A percentile compares a stretch with the other conserved stretches of the same genome.
These are phyloP conservation scores for Micronycteris hirsuta DNA, from an alignment of 2,113 vertebrate species.

Conservation along the genomic window DNA sequence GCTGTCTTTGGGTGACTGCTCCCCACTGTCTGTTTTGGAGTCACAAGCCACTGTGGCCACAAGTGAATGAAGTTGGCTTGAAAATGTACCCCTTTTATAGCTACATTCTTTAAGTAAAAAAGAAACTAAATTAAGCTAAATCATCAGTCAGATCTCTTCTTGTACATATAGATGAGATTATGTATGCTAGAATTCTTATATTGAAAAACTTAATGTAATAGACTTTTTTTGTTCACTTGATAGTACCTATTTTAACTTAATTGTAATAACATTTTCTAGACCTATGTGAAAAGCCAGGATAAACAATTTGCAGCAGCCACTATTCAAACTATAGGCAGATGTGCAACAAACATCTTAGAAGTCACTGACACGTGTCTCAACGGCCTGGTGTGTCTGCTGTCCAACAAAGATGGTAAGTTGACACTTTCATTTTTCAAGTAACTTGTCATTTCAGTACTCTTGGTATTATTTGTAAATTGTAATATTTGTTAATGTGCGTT, in stretches of 20 bases:
- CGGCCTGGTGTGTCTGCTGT: slow-evolving; percentile 93
- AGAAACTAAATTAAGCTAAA: neutral
- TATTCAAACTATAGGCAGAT: slow-evolving; percentile 96
- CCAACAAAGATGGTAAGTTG: slow-evolving; percentile 94
- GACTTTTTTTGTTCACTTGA: slow-evolving; percentile 3
- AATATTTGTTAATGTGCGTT: neutral
- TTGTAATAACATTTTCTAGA: slow-evolving; percentile 81
- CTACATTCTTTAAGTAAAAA: slow-evolving; percentile 33
- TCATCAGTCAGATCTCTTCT: neutral
- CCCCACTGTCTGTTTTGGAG: slow-evolving; percentile 36
- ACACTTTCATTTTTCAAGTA: slow-evolving; percentile 48
- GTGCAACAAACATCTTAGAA: slow-evolving; percentile 94
- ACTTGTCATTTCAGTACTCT: slow-evolving; percentile 16
- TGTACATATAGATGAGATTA: neutral
- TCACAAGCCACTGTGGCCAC: slow-evolving; percentile 33
- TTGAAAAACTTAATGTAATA: neutral
- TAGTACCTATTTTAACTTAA: slow-evolving; percentile 16
- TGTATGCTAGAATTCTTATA: neutral
- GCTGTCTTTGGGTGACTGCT: slow-evolving; percentile 57
- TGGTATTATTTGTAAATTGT: neutral
- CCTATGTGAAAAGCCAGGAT: slow-evolving; percentile 98
- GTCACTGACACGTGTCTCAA: slow-evolving; percentile 95
- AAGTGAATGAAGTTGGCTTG: slow-evolving; percentile 41
- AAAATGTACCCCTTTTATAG: slow-evolving; percentile 8
- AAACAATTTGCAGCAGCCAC: slow-evolving; percentile 96